Base-by-base conservation (phyloP, 1,140 invertebrate genomes). In the Pararge aegeria region DNA sequence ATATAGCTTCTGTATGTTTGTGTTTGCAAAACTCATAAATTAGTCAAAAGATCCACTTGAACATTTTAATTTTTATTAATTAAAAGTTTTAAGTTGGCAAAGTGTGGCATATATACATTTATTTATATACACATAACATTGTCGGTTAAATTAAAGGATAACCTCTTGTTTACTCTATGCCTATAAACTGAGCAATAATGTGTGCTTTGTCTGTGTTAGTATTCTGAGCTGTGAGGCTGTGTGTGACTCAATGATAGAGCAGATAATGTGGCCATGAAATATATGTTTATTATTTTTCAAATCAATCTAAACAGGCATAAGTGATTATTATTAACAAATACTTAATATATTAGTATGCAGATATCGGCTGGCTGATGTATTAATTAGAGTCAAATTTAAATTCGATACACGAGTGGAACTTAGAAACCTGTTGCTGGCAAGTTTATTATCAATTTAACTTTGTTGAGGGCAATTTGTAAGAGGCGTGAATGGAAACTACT, bases 261-360 rank as follows among this genome's bases (percentile, higher is more conserved):
- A 10, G 30, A 34, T 34, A 34, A 34, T 34, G 10, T 69, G 64
- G 53, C 61, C 58, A 61, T 69, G 70, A 64, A 68, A 65, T 58
- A 55, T 55, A 46, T 46, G 42, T 2, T 46, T 46, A 46, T 20
- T 46, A 46, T 34, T 10, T 34, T 1, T 46, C n/a, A 46, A 46
- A 21, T 46, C 19, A 46, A 46, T 20, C 20, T 20, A 20, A 12
- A 34, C 0, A 19, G 2, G 10, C 42, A 2, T 10, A n/a, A 12
- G 42, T 21, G 15, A 21, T 10, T 19, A 46, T 20, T 46, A 46
- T 46, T 12, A n/a, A 46, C 42, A 19, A 20, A 20, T 21, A 18
- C 42, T 34, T 34, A 34, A 34, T 12, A 34, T 46, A 46, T 46
- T 20, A 46, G 15, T 46, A 46, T 46, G 42, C 42, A 46, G 21